Conservation (phyloP, 2,888 invertebrate species). For the Netelia melanura region DNA sequence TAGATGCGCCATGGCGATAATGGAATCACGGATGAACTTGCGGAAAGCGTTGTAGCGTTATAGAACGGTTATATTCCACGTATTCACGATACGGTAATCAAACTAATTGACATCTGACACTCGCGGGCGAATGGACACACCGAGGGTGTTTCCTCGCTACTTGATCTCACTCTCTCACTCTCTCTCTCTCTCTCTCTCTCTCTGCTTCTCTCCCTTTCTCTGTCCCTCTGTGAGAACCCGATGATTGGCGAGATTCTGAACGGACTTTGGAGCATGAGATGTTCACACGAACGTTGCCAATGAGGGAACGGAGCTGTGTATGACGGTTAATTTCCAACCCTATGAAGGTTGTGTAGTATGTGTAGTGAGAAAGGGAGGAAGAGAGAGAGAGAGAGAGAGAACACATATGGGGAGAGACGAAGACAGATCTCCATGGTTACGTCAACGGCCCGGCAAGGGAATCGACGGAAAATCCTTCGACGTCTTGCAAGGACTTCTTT, state of each 20-base stretch:
- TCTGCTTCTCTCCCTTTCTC: no score
- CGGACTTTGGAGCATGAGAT: constrained; percentile 44
- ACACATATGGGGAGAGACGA: constrained; percentile 33
- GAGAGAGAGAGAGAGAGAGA: neutral
- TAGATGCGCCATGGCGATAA: constrained; percentile 44
- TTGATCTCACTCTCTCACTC: neutral
- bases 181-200: no score
- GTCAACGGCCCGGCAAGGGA: constrained; percentile 49
- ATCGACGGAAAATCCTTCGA: constrained; percentile 37
- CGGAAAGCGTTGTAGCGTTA: neutral
- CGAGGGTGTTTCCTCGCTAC: constrained; percentile 4
- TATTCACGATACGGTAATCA: constrained; percentile 65
- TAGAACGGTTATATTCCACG: constrained; percentile 35
- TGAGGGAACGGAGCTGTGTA: constrained; percentile 12
- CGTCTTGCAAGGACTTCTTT: constrained; percentile 26
- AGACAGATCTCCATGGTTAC: constrained; percentile 63
- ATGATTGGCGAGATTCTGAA: constrained; percentile 61
- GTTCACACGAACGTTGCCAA: constrained; percentile 20
- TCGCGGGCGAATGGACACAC: constrained; percentile 24
- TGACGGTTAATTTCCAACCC: constrained; percentile 45
- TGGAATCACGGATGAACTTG: constrained; percentile 46
- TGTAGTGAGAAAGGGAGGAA: neutral
- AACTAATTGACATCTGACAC: constrained; percentile 68
- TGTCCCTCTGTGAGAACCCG: neutral
- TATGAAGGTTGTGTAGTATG: neutral